Base-by-base conservation (phyloP, 2,797 vertebrate genomes). In the Zalophus californianus region DNA sequence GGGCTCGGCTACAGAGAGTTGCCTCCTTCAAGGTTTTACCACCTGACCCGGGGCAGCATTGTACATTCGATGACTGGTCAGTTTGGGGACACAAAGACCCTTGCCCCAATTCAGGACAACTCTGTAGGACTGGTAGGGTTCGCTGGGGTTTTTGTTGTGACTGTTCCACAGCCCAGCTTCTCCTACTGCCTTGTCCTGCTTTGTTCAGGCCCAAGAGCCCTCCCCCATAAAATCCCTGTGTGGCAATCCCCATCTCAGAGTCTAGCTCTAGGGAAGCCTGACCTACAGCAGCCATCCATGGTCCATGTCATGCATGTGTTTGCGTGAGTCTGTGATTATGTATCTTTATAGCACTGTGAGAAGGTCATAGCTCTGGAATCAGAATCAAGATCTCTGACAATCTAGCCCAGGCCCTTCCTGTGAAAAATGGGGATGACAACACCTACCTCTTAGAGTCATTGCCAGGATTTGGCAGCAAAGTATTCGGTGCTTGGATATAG, bases 281-380 rank as follows among this genome's bases (percentile, higher is more conserved):
- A 66, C 11, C 41, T 89, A 20, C 1, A 44, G 32, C 50, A 10
- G 25, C 52, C 4, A 5, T 13, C 4, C 7, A 29, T 52, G 32
- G 64, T 72, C 62, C 6, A 0, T 11, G 35, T 7, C 15, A 11
- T 62, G 23, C 0, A 0, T 12, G 0, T 10, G 1, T 11, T 4
- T 32, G 20, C 21, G 0, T 48, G 54, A 58, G 13, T 41, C n/a
- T 87, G 38, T 64, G 62, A 41, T 83, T 52, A 11, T 54, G 14
- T 38, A 52, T 90, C 20, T 73, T 20, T 79, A 38, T 18, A 54
- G 52, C 25, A 25, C n/a, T 52, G 35, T 25, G 23, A 75, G 35
- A 48, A 86, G 9, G 12, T 58, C 13, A 35, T 79, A 38, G 27
- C 27, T 73, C 29, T 32, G 41, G 50, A 89, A n/a, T 87, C 52